A percentile compares a stretch with the other conserved stretches of the same genome.
Conservation (phyloP, 1,140 invertebrate species). For the Antheraea mylitta region DNA sequence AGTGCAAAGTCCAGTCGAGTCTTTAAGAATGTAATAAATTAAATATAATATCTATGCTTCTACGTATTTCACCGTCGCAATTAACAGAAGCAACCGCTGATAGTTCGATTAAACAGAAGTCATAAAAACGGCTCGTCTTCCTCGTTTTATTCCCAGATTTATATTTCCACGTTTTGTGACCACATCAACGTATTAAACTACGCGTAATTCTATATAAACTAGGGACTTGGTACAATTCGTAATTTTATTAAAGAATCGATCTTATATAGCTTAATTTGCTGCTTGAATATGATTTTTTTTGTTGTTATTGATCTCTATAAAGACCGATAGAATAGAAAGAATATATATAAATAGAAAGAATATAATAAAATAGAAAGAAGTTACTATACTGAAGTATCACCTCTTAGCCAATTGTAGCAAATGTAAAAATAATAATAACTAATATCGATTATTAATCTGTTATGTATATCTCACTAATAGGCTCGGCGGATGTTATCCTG, state of each 20-base stretch:
- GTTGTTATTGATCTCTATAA: too few relatives aligned
- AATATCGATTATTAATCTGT: too few relatives aligned
- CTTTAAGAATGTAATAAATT: not conserved
- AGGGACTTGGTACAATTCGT: not conserved
- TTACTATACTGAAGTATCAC: too few relatives aligned
- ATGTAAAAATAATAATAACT: too few relatives aligned
- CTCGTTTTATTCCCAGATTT: conserved; percentile 1
- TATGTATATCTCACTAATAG: too few relatives aligned
- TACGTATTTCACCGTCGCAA: not conserved
- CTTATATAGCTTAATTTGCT: not conserved
- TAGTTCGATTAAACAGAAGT: conserved; percentile 6
- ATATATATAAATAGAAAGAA: too few relatives aligned
- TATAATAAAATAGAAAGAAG: too few relatives aligned
- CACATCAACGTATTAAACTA: conserved; percentile 6
- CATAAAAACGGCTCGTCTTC: conserved; percentile 5
- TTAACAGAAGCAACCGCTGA: not conserved
- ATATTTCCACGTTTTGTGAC: conserved; percentile 9
- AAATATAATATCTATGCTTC: not conserved
- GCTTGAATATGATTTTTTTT: too few relatives aligned
- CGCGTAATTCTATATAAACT: not conserved
- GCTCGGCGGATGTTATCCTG: too few relatives aligned
- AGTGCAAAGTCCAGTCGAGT: too few relatives aligned
- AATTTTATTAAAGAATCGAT: not conserved
- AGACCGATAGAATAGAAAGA: too few relatives aligned
- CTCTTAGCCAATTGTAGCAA: too few relatives aligned